Evolutionary conservation across 2,888 invertebrate genomes (phyloP), one percentile per base, ranked within the genome.

Genomic region (Nemapogon koenigi): DNA sequence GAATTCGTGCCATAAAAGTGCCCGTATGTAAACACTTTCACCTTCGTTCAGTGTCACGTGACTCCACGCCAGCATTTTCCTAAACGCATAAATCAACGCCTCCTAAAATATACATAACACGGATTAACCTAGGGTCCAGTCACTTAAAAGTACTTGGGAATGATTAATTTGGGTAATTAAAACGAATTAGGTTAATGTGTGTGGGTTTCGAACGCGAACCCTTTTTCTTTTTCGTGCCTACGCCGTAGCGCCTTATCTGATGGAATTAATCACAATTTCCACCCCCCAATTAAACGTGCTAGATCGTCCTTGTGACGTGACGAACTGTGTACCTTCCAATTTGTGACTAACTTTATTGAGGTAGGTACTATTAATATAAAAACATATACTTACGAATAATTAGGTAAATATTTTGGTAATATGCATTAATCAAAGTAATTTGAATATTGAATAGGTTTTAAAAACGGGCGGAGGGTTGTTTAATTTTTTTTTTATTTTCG

Each of bases 111-210:
- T 51, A 55, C 50, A 50, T 41, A 57, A 51, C 53, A 51, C 55
- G 46, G 46, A 51, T 54, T 55, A 57, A 50, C 54, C 52, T 47
- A 47, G 48, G 48, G 51, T 47, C 50, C 53, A 58, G 51, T 54
- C 57, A 62, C 58, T 58, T 53, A 53, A 56, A 59, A 62, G 58
- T 67, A 59, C 61, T 71, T 59, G 63, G 59, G 57, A 72, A 71
- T 71, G 71, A 75, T 73, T 71, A 70, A 69, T 66, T 65, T 57
- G 59, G 57, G 62, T 68, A 72, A 75, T 76, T 75, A 71, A 69
- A 71, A 70, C 63, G 62, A 76, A 76, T 75, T 75, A 75, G 76
- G 76, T 76, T 76, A 76, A 76, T 76, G 69, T 73, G 64, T 68
- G 64, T 65, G 67, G 60, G 61, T 67, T 70, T 63, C 58, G 52